These are phyloP conservation scores for Strigamia crassipes DNA, from an alignment of 2,888 invertebrate genomes.

Conservation along the genomic window DNA sequence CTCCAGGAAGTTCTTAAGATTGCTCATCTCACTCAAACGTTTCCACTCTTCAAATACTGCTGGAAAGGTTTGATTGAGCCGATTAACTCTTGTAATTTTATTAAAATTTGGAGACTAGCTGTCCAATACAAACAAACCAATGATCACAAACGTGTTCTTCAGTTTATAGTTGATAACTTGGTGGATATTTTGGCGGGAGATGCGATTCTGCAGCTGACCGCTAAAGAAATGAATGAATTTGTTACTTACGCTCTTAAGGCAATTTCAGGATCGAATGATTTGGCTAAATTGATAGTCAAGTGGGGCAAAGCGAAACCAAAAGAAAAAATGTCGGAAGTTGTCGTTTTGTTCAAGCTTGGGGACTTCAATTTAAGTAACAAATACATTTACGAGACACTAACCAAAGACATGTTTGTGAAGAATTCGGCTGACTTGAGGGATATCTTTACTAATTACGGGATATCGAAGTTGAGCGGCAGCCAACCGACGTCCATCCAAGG, in stretches of 20 bases:
- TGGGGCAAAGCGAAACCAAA: constrained; percentile 19
- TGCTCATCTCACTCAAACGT: constrained; percentile 9
- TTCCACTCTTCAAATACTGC: constrained; percentile 33
- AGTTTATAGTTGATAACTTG: constrained; percentile 22
- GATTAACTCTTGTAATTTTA: not conserved
- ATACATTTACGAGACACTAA: not conserved
- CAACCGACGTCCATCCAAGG: constrained; percentile 11
- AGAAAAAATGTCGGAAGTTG: not conserved
- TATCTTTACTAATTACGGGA: constrained; percentile 12
- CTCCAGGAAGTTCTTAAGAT: not conserved
- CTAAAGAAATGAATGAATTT: constrained; percentile 20
- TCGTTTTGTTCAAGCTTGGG: not conserved
- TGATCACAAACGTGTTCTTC: constrained; percentile 30
- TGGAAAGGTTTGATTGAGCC: constrained; percentile 29
- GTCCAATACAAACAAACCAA: constrained; percentile 27
- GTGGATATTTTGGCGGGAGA: constrained; percentile 28
- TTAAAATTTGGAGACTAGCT: constrained; percentile 25
- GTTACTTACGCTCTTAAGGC: constrained; percentile 13
- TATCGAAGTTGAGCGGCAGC: not conserved
- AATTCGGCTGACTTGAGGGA: not conserved
- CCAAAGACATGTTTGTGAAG: constrained; percentile 31
- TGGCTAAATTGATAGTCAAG: constrained; percentile 25
- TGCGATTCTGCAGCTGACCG: not conserved
- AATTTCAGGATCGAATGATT: constrained; percentile 6
- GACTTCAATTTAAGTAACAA: constrained; percentile 20